Evolutionary conservation across 1,140 invertebrate species (phyloP), one percentile per base, ranked within the genome.

Genomic region (Drosophila pseudoananassae): DNA sequence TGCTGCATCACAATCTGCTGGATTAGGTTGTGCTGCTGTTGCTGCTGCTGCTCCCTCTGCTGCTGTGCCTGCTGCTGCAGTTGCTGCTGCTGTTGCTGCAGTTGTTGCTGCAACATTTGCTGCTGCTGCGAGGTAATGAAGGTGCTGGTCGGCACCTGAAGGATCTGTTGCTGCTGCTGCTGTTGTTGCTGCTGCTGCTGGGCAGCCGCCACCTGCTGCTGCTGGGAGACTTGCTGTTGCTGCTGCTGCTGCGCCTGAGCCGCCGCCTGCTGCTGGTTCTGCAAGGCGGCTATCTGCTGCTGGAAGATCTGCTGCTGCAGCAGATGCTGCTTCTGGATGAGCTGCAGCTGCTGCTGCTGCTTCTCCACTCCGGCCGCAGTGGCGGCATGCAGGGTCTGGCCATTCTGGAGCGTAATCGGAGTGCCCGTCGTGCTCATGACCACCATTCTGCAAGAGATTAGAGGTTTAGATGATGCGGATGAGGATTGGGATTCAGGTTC

Each of bases 91-190:
- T 90, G 85, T 47, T 80, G 84, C 43, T 85, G 90, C 59, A 92
- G 79, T 20, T 88, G 83, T 20, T 82, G 80, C 52, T 83, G 80
- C 38, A 92, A 69, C 69, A 92, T 76, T 51, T 77, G 74, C 51
- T 78, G 78, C 10, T 91, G 89, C 40, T 92, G 75, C 7, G 82
- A 75, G n/a, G 82, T 57, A 49, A 87, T 82, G 49, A 76, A 89
- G 7, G 71, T 82, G 40, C 63, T 81, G 5, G 73, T 68, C 14
- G 81, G 93, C 92, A 93, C 93, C 6, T 93, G 91, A 49, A 92
- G 90, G 53, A 93, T 91, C 14, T 93, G 74, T 14, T 78, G 65
- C n/a, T 75, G 70, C 49, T 80, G 78, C n/a, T 82, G 70, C 72
- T 64, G 78, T 69, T 82, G 83, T 43, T 89, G 74, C 47, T 88